Base-by-base conservation (phyloP, 2,888 invertebrate species). In the Drosophila cracens region DNA sequence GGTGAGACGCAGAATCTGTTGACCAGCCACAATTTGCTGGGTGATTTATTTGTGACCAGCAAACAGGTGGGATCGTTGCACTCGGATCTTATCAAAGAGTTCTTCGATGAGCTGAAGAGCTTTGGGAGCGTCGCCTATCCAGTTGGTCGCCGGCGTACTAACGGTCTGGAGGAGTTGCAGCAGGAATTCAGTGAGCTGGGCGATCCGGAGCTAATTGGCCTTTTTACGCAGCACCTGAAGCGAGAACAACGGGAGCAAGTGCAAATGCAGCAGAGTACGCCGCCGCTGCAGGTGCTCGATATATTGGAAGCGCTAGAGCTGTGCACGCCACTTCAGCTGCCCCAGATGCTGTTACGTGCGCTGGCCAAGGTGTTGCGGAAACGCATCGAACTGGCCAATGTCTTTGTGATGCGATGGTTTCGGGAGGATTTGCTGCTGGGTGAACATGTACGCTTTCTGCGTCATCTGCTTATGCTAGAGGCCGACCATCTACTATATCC, bases 381-480 rank as follows among this genome's bases (percentile, higher is more conserved):
- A n/a, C 91, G 93, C 8, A 91, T 91, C 49, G 80, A 88, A 2
- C 91, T 93, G 57, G 93, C 94, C 1, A 94, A 94, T 72, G 92
- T 90, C 71, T 92, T 94, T 76, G 94, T 94, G 1, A 94, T 94
- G 85, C 90, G 93, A 36, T 93, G 94, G 71, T 92, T 94, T 82
- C 91, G 92, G 7, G 87, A 93, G 6, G 94, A 94, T 57, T 94
- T 94, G 76, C 91, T 92, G 70, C 82, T 94, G 8, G 91, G 92
- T 46, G 91, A 90, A 10, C 94, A 94, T 79, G 87, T 94, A 43
- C 92, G 92, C 46, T 92, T 94, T 58, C 93, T 95, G 87, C 92
- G 94, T 36, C 93, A 93, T 43, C 93, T 94, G 25, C 92, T 94
- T 52, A 92, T 95, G 75, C 92, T 95, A 91, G 94, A 94, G 82